These are phyloP conservation scores for Sebastes cheni DNA, from an alignment of 2,797 vertebrate genomes.

Conservation along the genomic window DNA sequence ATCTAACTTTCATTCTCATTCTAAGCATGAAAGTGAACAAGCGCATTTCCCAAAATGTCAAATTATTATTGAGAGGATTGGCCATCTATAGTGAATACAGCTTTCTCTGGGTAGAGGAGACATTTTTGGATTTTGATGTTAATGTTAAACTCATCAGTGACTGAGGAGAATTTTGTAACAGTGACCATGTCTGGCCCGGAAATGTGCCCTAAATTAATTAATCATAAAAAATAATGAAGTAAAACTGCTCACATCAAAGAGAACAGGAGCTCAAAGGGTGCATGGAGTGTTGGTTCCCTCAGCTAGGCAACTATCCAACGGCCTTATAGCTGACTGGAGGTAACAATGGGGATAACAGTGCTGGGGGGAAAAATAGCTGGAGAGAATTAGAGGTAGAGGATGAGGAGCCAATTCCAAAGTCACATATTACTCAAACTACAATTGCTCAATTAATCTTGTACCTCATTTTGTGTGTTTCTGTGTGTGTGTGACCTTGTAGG, in stretches of 20 bases:
- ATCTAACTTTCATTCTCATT: not conserved
- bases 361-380: not conserved
- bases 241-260: conserved; percentile 10
- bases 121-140: not conserved
- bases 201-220: not conserved
- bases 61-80: not conserved
- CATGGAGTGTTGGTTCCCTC: not conserved
- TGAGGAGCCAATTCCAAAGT: not conserved
- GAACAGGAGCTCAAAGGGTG: not conserved
- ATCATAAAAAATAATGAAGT: not conserved
- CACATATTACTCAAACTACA: not conserved
- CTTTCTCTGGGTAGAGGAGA: not conserved
- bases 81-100: not conserved
- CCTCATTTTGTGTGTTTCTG: not conserved
- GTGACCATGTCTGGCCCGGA: not conserved
- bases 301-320: not conserved
- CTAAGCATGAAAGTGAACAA: not conserved
- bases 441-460: not conserved
- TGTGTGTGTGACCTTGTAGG: not conserved
- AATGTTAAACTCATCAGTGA: not conserved
- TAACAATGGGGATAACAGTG: not conserved
- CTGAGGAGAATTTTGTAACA: not conserved
- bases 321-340: not conserved
- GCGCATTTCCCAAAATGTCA: not conserved
- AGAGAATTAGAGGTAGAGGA: not conserved